These are phyloP conservation scores for Nephrocerus scutellatus DNA, from an alignment of 2,888 invertebrate species.

Conservation along the genomic window DNA sequence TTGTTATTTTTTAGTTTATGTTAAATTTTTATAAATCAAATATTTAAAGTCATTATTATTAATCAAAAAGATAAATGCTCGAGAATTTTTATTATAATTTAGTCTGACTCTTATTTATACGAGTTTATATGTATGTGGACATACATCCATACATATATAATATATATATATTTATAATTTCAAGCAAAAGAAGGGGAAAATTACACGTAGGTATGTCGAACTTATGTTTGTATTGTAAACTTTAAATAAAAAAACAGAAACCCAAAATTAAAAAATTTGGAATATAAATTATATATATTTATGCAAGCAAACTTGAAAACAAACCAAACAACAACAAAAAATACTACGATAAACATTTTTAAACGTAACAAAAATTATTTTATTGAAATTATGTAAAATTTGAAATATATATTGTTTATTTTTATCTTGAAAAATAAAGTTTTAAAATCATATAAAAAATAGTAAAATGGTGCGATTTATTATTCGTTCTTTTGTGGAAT, in stretches of 20 bases:
- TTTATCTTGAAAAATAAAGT: constrained; percentile 50
- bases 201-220: constrained; percentile 1
- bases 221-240: constrained; percentile 24
- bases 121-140: no score
- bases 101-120: no score
- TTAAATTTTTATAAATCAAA: no score
- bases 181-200: not conserved
- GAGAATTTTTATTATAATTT: no score
- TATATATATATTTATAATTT: not conserved
- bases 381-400: constrained; percentile 40
- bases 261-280: constrained; percentile 37
- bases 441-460: constrained; percentile 49
- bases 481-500: no score
- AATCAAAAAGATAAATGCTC: no score
- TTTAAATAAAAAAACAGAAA: constrained; percentile 23
- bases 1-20: no score
- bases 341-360: constrained; percentile 46
- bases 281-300: constrained; percentile 32
- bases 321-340: no score
- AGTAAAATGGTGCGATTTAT: no score
- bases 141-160: constrained; percentile 5
- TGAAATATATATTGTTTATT: constrained; percentile 47
- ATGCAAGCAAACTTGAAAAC: no score
- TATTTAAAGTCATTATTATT: no score
- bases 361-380: constrained; percentile 40